phyloP scores from a whole-genome alignment of 2,888 invertebrate genomes.

The Glaucopsyche alexis region DNA sequence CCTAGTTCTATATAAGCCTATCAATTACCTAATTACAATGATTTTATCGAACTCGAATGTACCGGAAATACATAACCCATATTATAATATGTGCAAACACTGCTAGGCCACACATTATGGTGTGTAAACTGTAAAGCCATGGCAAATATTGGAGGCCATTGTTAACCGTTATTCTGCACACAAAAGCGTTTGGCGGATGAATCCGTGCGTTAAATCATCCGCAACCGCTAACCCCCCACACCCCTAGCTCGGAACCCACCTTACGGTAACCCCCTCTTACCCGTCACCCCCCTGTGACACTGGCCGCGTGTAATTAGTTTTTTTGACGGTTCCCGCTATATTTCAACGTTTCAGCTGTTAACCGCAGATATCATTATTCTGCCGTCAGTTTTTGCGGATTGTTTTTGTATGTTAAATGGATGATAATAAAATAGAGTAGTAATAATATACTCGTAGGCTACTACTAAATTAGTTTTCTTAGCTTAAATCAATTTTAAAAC shows the following conservation, averaged over 20 bases:
- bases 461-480: background rate
- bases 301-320: slow-evolving; percentile 59
- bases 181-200: slow-evolving; percentile 27
- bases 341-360: slow-evolving; percentile 1
- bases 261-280: background rate
- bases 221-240: slow-evolving; percentile 11
- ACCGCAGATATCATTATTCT: background rate
- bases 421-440: background rate
- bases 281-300: background rate
- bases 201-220: slow-evolving; percentile 30
- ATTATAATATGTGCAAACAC: background rate
- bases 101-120: slow-evolving; percentile 8
- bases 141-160: background rate
- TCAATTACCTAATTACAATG: too few species aligned
- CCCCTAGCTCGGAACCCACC: background rate
- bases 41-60: too few species aligned
- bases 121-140: slow-evolving; percentile 1
- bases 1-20: too few species aligned
- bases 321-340: slow-evolving; percentile 48
- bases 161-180: slow-evolving; percentile 3
- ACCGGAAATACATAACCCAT: too few species aligned
- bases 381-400: background rate
- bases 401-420: background rate
- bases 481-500: background rate
- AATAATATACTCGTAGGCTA: background rate